Conservation (phyloP, 2,888 invertebrate genomes). For the Siphlonurus alternatus region DNA sequence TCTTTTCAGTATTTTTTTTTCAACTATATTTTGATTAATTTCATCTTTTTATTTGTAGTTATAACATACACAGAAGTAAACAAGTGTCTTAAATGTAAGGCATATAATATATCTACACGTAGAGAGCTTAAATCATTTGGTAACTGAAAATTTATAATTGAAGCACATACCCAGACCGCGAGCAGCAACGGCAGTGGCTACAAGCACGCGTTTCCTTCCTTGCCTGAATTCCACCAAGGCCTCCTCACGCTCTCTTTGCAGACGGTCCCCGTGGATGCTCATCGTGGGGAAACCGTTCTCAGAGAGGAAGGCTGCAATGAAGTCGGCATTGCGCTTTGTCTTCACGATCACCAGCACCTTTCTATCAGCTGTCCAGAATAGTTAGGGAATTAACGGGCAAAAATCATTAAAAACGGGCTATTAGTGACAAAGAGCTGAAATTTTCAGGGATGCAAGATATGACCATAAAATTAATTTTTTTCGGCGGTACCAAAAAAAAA, state of each 20-base stretch:
- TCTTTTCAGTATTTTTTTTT: no score
- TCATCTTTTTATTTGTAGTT: no score
- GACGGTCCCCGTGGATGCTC: constrained; percentile 56
- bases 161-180: constrained; percentile 54
- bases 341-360: constrained; percentile 78
- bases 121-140: background rate
- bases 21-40: no score
- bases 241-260: constrained; percentile 53
- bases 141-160: background rate
- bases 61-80: no score
- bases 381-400: no score
- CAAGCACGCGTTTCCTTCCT: constrained; percentile 60
- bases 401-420: no score
- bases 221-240: constrained; percentile 63
- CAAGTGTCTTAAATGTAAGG: no score
- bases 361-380: constrained; percentile 22
- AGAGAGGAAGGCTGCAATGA: constrained; percentile 64
- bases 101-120: background rate
- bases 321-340: constrained; percentile 79
- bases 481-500: no score
- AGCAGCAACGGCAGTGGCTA: constrained; percentile 91
- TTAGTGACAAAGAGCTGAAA: constrained; percentile 2
- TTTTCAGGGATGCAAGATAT: no score
- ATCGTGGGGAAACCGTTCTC: constrained; percentile 55
- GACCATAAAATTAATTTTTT: no score